These are phyloP conservation scores for Metopolophium dirhodum DNA, from an alignment of 1,140 invertebrate genomes.

Conservation along the genomic window DNA sequence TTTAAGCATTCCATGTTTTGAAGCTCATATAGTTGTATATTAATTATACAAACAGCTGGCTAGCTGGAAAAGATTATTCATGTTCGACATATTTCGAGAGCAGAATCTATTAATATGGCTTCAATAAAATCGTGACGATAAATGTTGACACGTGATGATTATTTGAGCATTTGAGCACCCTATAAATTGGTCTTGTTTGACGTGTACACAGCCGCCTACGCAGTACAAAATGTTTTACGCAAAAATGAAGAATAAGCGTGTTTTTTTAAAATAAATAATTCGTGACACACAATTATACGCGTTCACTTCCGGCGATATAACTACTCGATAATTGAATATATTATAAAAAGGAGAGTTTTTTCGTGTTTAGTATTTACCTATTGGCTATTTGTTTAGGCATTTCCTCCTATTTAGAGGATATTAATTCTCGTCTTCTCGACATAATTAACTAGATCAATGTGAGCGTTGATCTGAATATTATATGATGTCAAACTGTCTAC, in stretches of 20 bases:
- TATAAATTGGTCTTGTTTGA: background rate
- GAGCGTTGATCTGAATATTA: too few relatives aligned
- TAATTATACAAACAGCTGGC: background rate
- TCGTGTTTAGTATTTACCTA: background rate
- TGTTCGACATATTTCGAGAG: background rate
- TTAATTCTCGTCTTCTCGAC: background rate
- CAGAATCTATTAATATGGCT: background rate
- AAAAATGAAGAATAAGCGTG: background rate
- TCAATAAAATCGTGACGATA: constrained; percentile 29
- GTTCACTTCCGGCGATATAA: background rate
- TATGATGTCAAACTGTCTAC: too few relatives aligned
- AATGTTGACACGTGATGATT: constrained; percentile 19
- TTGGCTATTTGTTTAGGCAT: background rate
- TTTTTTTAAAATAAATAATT: constrained; percentile 20
- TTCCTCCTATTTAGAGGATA: background rate
- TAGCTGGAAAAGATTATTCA: background rate
- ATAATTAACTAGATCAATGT: too few relatives aligned
- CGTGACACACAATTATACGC: background rate
- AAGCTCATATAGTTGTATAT: background rate
- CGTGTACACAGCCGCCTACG: background rate
- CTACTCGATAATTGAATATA: constrained; percentile 27
- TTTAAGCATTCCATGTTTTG: background rate
- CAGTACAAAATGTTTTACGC: background rate
- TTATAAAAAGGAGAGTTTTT: constrained; percentile 4
- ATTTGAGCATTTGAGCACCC: background rate